A percentile compares a stretch with the other conserved stretches of the same genome.
phyloP scores from a whole-genome alignment of 2,888 invertebrate genomes.

The Drosophila mulleri region DNA sequence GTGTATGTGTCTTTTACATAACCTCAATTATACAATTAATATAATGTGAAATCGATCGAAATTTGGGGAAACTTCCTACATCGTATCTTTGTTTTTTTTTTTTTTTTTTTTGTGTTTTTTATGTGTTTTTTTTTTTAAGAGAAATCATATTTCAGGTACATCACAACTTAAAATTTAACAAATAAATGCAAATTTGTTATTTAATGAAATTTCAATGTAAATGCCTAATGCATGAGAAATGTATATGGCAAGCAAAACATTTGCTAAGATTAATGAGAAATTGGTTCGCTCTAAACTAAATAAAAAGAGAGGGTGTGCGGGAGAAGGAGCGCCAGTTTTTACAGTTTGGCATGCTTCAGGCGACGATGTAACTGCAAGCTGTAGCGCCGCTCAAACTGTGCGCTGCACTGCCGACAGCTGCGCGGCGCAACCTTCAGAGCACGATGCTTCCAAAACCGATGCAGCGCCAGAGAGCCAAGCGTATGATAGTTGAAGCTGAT shows the following conservation, averaged over 20 bases:
- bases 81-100: conserved; percentile 41
- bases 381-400: conserved; percentile 76
- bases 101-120: conserved; percentile 23
- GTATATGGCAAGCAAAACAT: conserved; percentile 73
- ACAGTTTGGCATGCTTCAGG: conserved; percentile 59
- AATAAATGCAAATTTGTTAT: conserved; percentile 77
- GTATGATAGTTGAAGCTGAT: conserved; percentile 86
- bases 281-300: conserved; percentile 8
- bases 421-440: conserved; percentile 9
- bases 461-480: conserved; percentile 85
- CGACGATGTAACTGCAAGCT: conserved; percentile 82
- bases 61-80: conserved; percentile 38
- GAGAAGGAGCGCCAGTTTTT: conserved; percentile 1
- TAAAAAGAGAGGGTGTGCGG: not conserved
- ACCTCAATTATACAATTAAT: conserved; percentile 66
- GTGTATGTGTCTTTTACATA: conserved; percentile 51
- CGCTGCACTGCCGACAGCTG: conserved; percentile 75
- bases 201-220: conserved; percentile 47
- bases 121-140: conserved; percentile 63
- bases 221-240: conserved; percentile 56
- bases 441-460: conserved; percentile 86
- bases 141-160: conserved; percentile 85
- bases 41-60: conserved; percentile 60
- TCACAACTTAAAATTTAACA: conserved; percentile 85
- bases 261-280: conserved; percentile 56